phyloP scores from a whole-genome alignment of 1,140 invertebrate genomes.

The Prorops nasuta region DNA sequence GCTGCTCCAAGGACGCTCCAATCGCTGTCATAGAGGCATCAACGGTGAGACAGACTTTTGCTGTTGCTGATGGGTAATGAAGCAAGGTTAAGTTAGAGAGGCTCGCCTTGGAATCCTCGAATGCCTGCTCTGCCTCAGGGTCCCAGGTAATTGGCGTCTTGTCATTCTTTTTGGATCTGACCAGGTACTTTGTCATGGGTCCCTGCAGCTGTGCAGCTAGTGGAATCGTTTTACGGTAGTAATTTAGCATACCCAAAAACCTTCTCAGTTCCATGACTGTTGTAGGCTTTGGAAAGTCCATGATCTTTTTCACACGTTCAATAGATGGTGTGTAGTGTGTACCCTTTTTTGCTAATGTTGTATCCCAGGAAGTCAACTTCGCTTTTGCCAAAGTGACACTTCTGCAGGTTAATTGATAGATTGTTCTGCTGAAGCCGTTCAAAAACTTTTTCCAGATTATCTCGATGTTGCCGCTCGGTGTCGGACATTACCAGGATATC shows the following conservation, averaged over 20 bases:
- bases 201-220: not conserved
- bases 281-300: not conserved
- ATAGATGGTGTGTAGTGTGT: not conserved
- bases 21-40: no score
- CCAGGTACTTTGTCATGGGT: not conserved
- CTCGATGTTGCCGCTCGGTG: not conserved
- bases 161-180: no score
- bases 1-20: not conserved
- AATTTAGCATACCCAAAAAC: not conserved
- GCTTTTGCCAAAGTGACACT: not conserved
- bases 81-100: not conserved
- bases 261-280: not conserved
- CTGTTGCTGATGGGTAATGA: not conserved
- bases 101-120: not conserved
- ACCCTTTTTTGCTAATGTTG: not conserved
- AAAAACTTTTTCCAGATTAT: not conserved
- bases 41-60: not conserved
- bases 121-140: not conserved
- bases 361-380: not conserved
- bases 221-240: not conserved
- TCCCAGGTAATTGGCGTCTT: not conserved
- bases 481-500: no score
- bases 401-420: not conserved
- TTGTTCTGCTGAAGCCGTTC: not conserved
- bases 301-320: not conserved